Conservation (phyloP, 2,888 invertebrate genomes). For the Empis stercorea region DNA sequence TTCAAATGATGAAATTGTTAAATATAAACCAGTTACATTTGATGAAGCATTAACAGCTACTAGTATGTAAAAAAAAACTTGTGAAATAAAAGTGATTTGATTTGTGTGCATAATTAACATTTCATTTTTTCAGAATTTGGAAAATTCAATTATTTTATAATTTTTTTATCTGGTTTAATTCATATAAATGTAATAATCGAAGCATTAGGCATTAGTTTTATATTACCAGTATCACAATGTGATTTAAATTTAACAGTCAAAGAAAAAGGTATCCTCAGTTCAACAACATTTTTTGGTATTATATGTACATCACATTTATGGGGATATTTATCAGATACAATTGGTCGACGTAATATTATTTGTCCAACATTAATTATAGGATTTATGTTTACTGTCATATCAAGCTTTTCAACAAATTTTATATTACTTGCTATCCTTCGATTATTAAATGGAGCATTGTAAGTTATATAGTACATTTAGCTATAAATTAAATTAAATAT, state of each 20-base stretch:
- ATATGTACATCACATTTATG: slow-evolving; percentile 42
- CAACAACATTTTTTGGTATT: slow-evolving; percentile 36
- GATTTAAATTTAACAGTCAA: slow-evolving; percentile 31
- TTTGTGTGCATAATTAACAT: no score
- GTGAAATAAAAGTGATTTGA: no score
- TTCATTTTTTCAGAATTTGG: slow-evolving; percentile 35
- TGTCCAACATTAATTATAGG: slow-evolving; percentile 37
- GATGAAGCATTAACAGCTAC: no score
- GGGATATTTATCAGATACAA: slow-evolving; percentile 43
- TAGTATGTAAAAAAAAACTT: no score
- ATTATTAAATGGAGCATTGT: slow-evolving; percentile 42
- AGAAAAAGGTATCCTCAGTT: slow-evolving; percentile 33
- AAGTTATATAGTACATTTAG: slow-evolving; percentile 17
- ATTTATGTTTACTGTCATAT: slow-evolving; percentile 36
- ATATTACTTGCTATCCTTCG: slow-evolving; percentile 39
- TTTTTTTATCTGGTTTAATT: slow-evolving; percentile 40
- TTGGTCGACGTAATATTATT: slow-evolving; percentile 37
- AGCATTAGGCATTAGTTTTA: slow-evolving; percentile 40
- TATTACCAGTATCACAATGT: slow-evolving; percentile 40
- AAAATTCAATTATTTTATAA: slow-evolving; percentile 38
- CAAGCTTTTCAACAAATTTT: slow-evolving; percentile 38
- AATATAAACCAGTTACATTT: no score
- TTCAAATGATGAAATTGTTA: no score
- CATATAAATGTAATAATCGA: slow-evolving; percentile 36
- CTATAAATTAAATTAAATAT: no score